Percentiles rank a stretch among this genome's conserved stretches.
Conservation (phyloP, 1,140 invertebrate species). For the Zaprionus inermis region DNA sequence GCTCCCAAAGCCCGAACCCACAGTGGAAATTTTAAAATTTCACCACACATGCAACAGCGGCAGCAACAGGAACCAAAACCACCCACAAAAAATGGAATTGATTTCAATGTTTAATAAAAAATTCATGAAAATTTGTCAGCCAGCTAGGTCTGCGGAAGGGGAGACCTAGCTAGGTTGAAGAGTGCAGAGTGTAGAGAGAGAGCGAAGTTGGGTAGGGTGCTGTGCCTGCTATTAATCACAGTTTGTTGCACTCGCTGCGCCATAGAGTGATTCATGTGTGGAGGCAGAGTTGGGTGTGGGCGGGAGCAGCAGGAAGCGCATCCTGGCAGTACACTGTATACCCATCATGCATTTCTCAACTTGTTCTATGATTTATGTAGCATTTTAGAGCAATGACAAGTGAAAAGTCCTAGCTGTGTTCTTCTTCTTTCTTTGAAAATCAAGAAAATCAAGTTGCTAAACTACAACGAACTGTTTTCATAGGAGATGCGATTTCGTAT, state of each 20-base stretch:
- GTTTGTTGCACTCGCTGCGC: constrained; percentile 81
- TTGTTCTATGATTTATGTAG: constrained; percentile 72
- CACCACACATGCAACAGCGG: constrained; percentile 55
- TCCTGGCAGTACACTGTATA: constrained; percentile 22
- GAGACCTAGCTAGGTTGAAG: too few relatives aligned
- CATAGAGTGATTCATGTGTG: constrained; percentile 79
- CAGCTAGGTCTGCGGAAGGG: constrained; percentile 42
- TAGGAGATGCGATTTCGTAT: not conserved
- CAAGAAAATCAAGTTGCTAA: too few relatives aligned
- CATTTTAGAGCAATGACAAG: constrained; percentile 71
- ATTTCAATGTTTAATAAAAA: constrained; percentile 83
- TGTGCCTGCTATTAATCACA: constrained; percentile 76
- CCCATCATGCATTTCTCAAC: constrained; percentile 61
- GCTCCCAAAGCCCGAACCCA: constrained; percentile 36
- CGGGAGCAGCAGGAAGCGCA: constrained; percentile 56
- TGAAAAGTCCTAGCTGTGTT: constrained; percentile 15
- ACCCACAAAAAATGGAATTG: constrained; percentile 70
- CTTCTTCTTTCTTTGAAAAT: constrained; percentile 18
- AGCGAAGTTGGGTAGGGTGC: not conserved
- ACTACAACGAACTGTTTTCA: not conserved
- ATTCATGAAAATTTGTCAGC: constrained; percentile 83
- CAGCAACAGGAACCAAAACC: constrained; percentile 3
- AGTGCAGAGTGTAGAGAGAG: not conserved
- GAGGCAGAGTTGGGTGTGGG: too few relatives aligned
- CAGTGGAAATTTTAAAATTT: constrained; percentile 54